Conservation (phyloP, 2,888 invertebrate genomes). For the Chrysodeixis includens region DNA sequence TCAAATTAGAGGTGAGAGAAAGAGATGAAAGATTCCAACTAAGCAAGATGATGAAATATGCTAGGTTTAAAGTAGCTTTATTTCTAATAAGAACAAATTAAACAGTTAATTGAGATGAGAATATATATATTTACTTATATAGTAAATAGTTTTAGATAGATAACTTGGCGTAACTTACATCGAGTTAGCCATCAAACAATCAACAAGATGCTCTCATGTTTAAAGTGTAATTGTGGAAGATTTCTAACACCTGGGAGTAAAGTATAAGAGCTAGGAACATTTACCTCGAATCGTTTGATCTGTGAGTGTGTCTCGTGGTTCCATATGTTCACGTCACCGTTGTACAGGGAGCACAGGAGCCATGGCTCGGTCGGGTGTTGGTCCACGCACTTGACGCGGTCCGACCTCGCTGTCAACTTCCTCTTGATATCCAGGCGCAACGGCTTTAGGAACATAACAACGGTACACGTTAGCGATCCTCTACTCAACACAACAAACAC, state of each 20-base stretch:
- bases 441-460: constrained; percentile 91
- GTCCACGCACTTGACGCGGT: constrained; percentile 99
- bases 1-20: background rate
- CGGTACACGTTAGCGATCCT: constrained; percentile 47
- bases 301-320: constrained; percentile 98
- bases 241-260: background rate
- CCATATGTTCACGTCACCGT: constrained; percentile 99
- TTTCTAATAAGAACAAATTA: no score
- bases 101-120: background rate
- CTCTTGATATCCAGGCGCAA: constrained; percentile 99
- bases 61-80: no score
- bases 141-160: no score
- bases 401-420: constrained; percentile 98
- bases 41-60: background rate
- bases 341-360: constrained; percentile 99
- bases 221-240: no score
- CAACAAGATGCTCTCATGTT: no score
- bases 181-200: no score
- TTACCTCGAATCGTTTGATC: constrained; percentile 95
- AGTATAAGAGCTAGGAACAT: background rate
- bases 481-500: constrained; percentile 54
- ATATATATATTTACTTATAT: background rate
- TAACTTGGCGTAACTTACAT: no score
- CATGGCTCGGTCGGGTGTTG: constrained; percentile 99
- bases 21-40: background rate